A percentile compares a stretch with the other conserved stretches of the same genome.
phyloP scores from a whole-genome alignment of 2,113 vertebrate genomes.

The Corynorhinus townsendii region DNA sequence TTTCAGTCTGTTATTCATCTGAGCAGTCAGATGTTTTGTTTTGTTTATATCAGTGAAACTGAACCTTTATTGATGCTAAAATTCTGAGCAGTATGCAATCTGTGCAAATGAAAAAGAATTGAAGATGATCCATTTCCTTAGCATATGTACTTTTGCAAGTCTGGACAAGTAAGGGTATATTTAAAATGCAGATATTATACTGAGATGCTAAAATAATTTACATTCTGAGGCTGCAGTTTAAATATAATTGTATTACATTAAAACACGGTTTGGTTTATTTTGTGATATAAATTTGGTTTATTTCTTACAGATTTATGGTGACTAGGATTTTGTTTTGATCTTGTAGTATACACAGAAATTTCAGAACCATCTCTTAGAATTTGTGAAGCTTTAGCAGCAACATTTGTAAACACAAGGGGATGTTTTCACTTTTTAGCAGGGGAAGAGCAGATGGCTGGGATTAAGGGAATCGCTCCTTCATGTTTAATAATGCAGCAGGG shows the following conservation, averaged over 20 bases:
- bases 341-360: constrained; percentile 62
- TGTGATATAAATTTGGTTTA: constrained; percentile 51
- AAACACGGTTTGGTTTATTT: constrained; percentile 52
- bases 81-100: constrained; percentile 14
- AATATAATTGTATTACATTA: constrained; percentile 58
- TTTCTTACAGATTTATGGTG: constrained; percentile 64
- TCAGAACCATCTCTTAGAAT: constrained; percentile 68
- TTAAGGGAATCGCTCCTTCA: constrained; percentile 62
- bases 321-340: constrained; percentile 57
- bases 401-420: constrained; percentile 75
- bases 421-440: constrained; percentile 69
- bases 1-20: not conserved
- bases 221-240: constrained; percentile 60
- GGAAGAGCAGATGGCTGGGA: constrained; percentile 62
- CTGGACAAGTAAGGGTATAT: constrained; percentile 65
- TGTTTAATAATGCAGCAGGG: constrained; percentile 72
- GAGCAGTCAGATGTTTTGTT: constrained; percentile 8
- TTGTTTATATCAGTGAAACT: constrained; percentile 20
- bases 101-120: constrained; percentile 41
- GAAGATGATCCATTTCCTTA: constrained; percentile 54
- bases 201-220: constrained; percentile 64
- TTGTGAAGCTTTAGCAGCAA: constrained; percentile 62
- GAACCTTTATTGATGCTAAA: constrained; percentile 16
- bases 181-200: constrained; percentile 71
- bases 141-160: constrained; percentile 58